phyloP scores from a whole-genome alignment of 1,140 invertebrate species.

The Copidosoma floridanum region DNA sequence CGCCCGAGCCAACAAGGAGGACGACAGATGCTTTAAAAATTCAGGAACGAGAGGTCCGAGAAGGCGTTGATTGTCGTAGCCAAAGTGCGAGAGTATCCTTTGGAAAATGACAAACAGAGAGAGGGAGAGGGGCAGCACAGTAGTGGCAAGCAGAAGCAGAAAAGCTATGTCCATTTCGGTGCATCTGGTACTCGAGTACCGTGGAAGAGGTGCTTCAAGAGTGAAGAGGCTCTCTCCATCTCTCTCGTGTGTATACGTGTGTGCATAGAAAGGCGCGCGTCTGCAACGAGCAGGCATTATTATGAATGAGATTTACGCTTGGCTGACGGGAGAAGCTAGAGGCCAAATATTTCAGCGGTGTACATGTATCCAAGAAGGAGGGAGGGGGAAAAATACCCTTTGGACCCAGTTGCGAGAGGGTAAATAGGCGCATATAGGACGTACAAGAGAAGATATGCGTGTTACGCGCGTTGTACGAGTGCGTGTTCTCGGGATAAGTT shows the following conservation, averaged over 20 bases:
- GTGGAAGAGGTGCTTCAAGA: conserved; percentile 1
- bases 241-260: too few species aligned
- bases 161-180: too few species aligned
- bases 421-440: conserved; percentile 21
- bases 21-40: too few species aligned
- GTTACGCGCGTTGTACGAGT: background rate
- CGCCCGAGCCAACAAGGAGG: too few species aligned
- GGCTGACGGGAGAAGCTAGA: conserved; percentile 37
- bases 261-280: conserved; percentile 3
- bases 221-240: background rate
- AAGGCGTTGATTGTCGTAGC: background rate
- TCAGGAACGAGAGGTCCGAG: background rate
- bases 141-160: too few species aligned
- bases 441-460: conserved; percentile 1
- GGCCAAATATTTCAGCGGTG: conserved; percentile 43
- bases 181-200: too few species aligned
- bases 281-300: conserved; percentile 37
- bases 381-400: conserved; percentile 13
- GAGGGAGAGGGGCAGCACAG: background rate
- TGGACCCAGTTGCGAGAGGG: conserved; percentile 16
- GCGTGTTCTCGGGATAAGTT: background rate
- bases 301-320: conserved; percentile 48
- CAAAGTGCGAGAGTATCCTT: background rate
- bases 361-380: background rate
- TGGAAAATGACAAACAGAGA: background rate